These are phyloP conservation scores for Rhineura floridana DNA, from an alignment of 2,113 vertebrate species.

Conservation along the genomic window DNA sequence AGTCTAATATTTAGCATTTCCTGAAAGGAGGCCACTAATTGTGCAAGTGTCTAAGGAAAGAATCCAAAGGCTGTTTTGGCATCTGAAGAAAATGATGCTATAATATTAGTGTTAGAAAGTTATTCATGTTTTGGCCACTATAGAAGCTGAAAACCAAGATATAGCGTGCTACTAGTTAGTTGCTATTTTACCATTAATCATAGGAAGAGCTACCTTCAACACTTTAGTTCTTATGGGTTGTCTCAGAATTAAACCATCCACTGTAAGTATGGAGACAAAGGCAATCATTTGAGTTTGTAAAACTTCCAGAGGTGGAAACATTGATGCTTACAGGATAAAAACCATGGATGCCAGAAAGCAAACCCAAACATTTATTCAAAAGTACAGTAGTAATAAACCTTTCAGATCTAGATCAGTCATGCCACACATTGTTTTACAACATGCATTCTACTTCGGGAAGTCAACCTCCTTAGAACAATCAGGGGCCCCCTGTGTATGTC, in stretches of 20 bases:
- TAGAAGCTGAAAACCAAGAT: constrained; percentile 62
- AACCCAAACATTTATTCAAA: not conserved
- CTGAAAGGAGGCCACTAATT: not conserved
- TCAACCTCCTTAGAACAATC: constrained; percentile 7
- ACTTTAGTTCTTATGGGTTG: constrained; percentile 12
- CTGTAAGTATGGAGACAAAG: constrained; percentile 27
- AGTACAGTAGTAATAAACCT: not conserved
- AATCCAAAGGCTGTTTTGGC: not conserved
- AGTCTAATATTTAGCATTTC: constrained; percentile 5
- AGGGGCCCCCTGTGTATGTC: no score
- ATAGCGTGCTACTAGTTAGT: constrained; percentile 71
- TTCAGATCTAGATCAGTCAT: not conserved
- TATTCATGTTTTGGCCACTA: constrained; percentile 48
- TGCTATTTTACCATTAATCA: constrained; percentile 53
- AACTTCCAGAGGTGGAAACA: not conserved
- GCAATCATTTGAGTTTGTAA: not conserved
- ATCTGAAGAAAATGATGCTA: constrained; percentile 39
- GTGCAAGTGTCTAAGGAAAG: not conserved
- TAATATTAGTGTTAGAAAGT: constrained; percentile 62
- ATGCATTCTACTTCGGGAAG: not conserved
- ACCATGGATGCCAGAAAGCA: not conserved
- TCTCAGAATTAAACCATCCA: constrained; percentile 28
- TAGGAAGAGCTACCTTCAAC: constrained; percentile 15
- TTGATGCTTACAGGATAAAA: not conserved
- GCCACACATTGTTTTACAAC: not conserved